Evolutionary conservation across 2,797 vertebrate species (phyloP).

Genomic region (Microctenopoma steveboyesi): DNA sequence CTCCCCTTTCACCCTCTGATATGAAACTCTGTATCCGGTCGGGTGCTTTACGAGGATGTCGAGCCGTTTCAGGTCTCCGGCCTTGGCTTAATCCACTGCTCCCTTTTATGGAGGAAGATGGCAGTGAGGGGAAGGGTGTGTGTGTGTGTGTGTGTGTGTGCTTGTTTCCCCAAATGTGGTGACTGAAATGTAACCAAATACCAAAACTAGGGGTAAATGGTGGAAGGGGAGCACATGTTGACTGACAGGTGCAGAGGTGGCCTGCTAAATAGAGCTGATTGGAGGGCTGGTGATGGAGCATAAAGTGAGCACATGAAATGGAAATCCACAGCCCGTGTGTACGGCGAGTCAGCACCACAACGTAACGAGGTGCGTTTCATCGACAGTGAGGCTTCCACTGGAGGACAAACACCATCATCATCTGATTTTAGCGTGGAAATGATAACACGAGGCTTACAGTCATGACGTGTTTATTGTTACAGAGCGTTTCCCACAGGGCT

Average conservation of each 20-base stretch:
- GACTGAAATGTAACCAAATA: conserved; percentile 79
- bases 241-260: conserved; percentile 81
- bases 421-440: conserved; percentile 9
- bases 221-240: conserved; percentile 74
- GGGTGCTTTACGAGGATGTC: conserved; percentile 81
- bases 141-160: background rate
- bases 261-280: conserved; percentile 59
- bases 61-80: conserved; percentile 68
- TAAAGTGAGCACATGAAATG: conserved; percentile 56
- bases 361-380: conserved; percentile 40
- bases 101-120: conserved; percentile 66
- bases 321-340: conserved; percentile 42
- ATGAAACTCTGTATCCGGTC: conserved; percentile 79
- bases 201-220: conserved; percentile 73
- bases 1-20: conserved; percentile 69
- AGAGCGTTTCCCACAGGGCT: conserved; percentile 38
- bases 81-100: conserved; percentile 74
- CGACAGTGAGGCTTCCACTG: background rate
- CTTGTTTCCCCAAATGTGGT: conserved; percentile 51
- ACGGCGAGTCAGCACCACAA: background rate
- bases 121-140: conserved; percentile 26
- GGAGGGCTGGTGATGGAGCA: conserved; percentile 51
- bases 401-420: background rate
- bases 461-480: conserved; percentile 63
- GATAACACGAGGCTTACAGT: conserved; percentile 36